A percentile compares a stretch with the other conserved stretches of the same genome.
Evolutionary conservation across 2,888 invertebrate species (phyloP).

Genomic region (Xylophagus ater): DNA sequence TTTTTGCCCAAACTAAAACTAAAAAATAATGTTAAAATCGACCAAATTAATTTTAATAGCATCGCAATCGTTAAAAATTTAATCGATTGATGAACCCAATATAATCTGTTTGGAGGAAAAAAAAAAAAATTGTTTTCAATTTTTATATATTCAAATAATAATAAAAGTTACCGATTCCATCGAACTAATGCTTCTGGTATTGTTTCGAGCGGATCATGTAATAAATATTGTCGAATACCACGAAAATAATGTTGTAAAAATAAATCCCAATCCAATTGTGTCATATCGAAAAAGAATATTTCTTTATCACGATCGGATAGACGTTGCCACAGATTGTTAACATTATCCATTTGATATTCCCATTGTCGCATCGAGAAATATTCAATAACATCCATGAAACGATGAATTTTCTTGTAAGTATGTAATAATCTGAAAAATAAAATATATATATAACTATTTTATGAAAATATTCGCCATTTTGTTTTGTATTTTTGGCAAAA

Average conservation of each 20-base stretch:
- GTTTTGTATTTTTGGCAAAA: too few relatives aligned
- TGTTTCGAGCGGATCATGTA: constrained; percentile 69
- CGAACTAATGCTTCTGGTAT: constrained; percentile 55
- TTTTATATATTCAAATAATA: neutral
- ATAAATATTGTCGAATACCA: constrained; percentile 64
- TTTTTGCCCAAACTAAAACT: constrained; percentile 16
- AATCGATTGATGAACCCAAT: constrained; percentile 40
- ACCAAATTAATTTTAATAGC: constrained; percentile 22
- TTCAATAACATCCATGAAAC: constrained; percentile 57
- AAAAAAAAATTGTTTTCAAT: constrained; percentile 5
- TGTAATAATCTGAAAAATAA: constrained; percentile 52
- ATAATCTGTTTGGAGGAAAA: constrained; percentile 38
- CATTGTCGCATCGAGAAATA: constrained; percentile 74
- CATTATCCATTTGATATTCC: constrained; percentile 55
- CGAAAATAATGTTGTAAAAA: constrained; percentile 54
- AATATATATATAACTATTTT: too few relatives aligned
- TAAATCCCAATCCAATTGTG: constrained; percentile 60
- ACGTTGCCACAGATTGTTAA: constrained; percentile 46
- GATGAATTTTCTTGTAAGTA: constrained; percentile 63
- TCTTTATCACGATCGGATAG: constrained; percentile 47
- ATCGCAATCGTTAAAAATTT: constrained; percentile 31
- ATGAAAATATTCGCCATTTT: too few relatives aligned
- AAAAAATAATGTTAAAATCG: constrained; percentile 20
- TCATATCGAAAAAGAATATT: constrained; percentile 61
- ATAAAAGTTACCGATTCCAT: constrained; percentile 41